Evolutionary conservation across 37 sponge, comb jelly and placozoan species (phyloP).

Genomic region (Ianthella basta): DNA sequence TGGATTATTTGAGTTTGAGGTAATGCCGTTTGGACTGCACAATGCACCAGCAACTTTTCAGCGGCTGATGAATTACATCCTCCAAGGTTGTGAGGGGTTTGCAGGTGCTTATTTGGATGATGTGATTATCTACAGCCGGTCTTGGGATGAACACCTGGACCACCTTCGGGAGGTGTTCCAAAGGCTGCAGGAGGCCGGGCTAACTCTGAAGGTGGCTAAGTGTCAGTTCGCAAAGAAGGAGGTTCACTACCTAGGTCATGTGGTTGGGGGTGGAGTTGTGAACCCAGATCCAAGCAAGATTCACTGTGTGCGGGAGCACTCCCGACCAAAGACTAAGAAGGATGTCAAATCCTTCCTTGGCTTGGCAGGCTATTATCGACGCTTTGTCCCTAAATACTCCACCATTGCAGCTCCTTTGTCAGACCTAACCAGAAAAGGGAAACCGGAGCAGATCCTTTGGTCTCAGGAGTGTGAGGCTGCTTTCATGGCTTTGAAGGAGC

Average conservation of each 20-base stretch:
- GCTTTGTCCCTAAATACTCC: not conserved
- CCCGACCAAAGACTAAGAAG: conserved; percentile 11
- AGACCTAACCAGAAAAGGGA: conserved; percentile 30
- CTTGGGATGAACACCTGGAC: conserved; percentile 35
- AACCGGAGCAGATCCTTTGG: conserved; percentile 17
- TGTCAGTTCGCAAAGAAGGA: conserved; percentile 11
- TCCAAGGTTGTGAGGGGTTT: not conserved
- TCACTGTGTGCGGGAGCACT: not conserved
- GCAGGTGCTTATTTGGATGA: conserved; percentile 25
- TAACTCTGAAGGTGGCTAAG: conserved; percentile 8
- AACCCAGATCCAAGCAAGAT: conserved; percentile 27
- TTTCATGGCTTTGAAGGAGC: conserved; percentile 6
- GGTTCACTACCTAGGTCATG: conserved; percentile 23
- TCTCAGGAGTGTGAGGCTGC: conserved; percentile 17
- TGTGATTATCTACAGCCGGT: not conserved
- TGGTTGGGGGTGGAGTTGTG: conserved; percentile 20
- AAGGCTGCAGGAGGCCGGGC: not conserved
- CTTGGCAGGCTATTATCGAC: conserved; percentile 15
- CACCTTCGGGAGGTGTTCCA: conserved; percentile 16
- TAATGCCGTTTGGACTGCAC: conserved; percentile 25
- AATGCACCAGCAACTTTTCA: conserved; percentile 21
- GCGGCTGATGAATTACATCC: not conserved
- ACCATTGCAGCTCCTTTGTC: not conserved
- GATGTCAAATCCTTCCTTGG: conserved; percentile 24
- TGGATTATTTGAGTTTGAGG: conserved; percentile 17